phyloP scores from a whole-genome alignment of 2,113 vertebrate species.

The Tretioscincus oriximinensis region DNA sequence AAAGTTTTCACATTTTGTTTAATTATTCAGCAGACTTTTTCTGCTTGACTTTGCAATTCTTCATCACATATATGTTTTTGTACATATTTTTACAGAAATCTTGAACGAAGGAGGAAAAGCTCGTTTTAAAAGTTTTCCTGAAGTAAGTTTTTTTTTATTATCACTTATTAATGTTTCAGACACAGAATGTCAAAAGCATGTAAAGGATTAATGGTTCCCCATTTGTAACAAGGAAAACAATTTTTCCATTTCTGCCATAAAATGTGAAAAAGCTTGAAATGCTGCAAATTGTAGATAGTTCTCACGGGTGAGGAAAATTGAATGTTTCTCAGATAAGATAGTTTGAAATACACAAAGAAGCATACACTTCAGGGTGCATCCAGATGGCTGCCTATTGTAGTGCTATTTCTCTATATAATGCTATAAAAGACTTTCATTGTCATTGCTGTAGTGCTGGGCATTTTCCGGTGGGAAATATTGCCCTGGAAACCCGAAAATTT shows the following conservation, averaged over 20 bases:
- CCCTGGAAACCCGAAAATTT: no score
- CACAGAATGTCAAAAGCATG: slow-evolving; percentile 5
- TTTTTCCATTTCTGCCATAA: neutral
- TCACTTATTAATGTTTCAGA: slow-evolving; percentile 14
- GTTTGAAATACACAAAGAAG: neutral
- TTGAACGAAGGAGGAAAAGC: neutral
- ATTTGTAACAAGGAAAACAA: neutral
- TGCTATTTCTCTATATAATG: no score
- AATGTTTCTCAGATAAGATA: neutral
- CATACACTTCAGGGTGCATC: neutral
- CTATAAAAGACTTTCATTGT: no score
- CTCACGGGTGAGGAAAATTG: neutral
- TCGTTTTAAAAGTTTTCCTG: neutral
- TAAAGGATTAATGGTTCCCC: neutral
- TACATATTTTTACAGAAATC: slow-evolving; percentile 14
- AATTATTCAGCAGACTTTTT: slow-evolving; percentile 14
- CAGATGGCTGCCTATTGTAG: no score
- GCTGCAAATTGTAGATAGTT: neutral
- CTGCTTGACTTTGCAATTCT: slow-evolving; percentile 17
- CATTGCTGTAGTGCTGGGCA: no score
- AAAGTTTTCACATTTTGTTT: slow-evolving; percentile 1
- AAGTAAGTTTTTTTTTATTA: neutral
- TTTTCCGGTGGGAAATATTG: no score
- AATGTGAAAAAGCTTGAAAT: neutral
- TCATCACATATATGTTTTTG: neutral